A percentile compares a stretch with the other conserved stretches of the same genome.
phyloP scores from a whole-genome alignment of 2,113 vertebrate genomes.

The Sula dactylatra region DNA sequence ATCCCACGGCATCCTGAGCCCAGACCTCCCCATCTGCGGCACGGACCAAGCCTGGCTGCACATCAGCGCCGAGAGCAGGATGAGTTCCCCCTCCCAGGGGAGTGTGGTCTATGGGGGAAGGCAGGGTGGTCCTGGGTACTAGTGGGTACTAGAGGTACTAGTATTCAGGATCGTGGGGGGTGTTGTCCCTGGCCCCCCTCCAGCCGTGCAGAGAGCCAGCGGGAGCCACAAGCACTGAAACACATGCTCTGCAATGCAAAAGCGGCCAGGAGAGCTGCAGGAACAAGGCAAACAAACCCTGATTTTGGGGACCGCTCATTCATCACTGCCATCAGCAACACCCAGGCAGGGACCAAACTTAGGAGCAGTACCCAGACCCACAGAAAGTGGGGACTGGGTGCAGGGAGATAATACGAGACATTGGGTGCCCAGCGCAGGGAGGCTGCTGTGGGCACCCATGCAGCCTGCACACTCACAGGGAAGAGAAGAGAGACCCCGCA shows the following conservation, averaged over 20 bases:
- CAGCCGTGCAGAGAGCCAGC: background rate
- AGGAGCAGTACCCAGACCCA: background rate
- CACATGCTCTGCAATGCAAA: accelerated
- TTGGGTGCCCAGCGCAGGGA: background rate
- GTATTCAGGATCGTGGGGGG: accelerated
- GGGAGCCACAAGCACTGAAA: background rate
- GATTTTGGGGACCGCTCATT: background rate
- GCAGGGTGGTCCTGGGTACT: background rate
- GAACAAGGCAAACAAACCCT: background rate
- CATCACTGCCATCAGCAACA: background rate
- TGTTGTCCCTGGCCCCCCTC: background rate
- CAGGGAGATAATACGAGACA: accelerated
- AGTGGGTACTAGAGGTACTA: no score
- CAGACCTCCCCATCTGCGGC: background rate
- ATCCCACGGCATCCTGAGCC: background rate
- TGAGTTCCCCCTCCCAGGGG: background rate
- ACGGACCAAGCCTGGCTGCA: accelerated
- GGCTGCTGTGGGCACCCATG: background rate
- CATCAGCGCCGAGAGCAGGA: background rate
- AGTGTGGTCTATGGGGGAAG: accelerated
- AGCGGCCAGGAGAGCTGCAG: background rate
- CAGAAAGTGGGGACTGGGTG: accelerated
- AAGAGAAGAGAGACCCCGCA: no score
- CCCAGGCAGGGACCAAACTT: background rate
- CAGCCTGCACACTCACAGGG: accelerated